Evolutionary conservation across 2,888 invertebrate species (phyloP).

Genomic region (Parelbella ahira): DNA sequence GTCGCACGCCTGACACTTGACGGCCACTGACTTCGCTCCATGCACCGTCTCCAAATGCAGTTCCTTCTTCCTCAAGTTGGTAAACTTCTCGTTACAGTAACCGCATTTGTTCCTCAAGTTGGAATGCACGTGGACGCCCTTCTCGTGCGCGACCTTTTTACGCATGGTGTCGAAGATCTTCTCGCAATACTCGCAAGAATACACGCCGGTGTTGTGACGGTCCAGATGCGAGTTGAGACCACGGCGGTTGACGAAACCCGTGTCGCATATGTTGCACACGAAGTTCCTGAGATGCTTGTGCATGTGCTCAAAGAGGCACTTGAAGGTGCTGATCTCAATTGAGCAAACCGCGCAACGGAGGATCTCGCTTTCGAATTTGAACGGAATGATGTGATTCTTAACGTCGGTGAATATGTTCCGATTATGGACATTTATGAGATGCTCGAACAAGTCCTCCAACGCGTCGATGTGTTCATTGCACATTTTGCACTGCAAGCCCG

Average conservation of each 20-base stretch:
- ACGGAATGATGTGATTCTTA: slow-evolving; percentile 38
- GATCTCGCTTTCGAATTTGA: slow-evolving; percentile 36
- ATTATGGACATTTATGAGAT: slow-evolving; percentile 32
- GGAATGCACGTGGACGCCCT: slow-evolving; percentile 47
- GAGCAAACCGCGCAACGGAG: slow-evolving; percentile 34
- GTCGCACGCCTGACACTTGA: slow-evolving; percentile 42
- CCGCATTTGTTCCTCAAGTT: slow-evolving; percentile 40
- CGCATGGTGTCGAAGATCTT: slow-evolving; percentile 52
- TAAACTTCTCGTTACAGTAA: slow-evolving; percentile 41
- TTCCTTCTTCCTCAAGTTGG: slow-evolving; percentile 36
- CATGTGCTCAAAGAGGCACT: slow-evolving; percentile 42
- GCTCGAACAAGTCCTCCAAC: slow-evolving; percentile 29
- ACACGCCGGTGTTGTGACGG: slow-evolving; percentile 41
- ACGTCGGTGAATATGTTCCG: slow-evolving; percentile 29
- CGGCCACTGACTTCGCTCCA: slow-evolving; percentile 29
- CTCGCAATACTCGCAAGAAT: slow-evolving; percentile 59
- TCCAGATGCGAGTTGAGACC: slow-evolving; percentile 33
- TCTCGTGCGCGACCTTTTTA: slow-evolving; percentile 37
- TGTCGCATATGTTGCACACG: slow-evolving; percentile 38
- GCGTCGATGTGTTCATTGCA: slow-evolving; percentile 29
- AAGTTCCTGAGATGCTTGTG: slow-evolving; percentile 40
- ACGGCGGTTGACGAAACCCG: slow-evolving; percentile 37
- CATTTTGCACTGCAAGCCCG: slow-evolving; percentile 38
- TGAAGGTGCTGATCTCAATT: slow-evolving; percentile 35
- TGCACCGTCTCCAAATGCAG: slow-evolving; percentile 36